phyloP scores from a whole-genome alignment of 2,113 vertebrate genomes.

The Paracanthobrama guichenoti region DNA sequence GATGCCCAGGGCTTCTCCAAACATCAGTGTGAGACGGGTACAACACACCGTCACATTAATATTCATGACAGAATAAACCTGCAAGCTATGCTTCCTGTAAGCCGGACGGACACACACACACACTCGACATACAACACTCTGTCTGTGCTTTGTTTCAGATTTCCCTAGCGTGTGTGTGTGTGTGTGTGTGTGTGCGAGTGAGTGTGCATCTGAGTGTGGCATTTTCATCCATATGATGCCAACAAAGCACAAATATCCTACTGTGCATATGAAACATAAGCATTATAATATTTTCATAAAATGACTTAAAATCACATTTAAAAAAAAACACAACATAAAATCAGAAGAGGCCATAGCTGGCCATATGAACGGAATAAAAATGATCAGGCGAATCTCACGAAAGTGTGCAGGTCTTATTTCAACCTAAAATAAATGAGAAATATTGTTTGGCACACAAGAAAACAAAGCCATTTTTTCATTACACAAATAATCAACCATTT shows the following conservation, averaged over 20 bases:
- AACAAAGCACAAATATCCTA: not conserved
- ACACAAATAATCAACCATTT: no score
- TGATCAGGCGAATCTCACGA: not conserved
- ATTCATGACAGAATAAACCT: conserved; percentile 46
- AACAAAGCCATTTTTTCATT: no score
- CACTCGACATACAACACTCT: not conserved
- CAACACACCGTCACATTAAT: conserved; percentile 42
- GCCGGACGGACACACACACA: not conserved
- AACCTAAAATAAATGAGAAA: not conserved
- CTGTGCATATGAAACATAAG: not conserved
- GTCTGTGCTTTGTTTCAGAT: not conserved
- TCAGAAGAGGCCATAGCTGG: not conserved
- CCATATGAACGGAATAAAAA: not conserved
- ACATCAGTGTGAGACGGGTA: not conserved
- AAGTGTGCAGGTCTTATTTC: not conserved
- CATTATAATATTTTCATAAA: not conserved
- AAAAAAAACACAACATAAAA: not conserved
- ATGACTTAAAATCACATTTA: not conserved
- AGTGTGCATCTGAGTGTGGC: not conserved
- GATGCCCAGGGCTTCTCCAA: not conserved
- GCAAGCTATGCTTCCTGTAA: conserved; percentile 24
- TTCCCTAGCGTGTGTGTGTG: conserved; percentile 19
- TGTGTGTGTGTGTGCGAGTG: not conserved
- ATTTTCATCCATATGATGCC: not conserved
- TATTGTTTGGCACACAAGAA: no score